phyloP scores from a whole-genome alignment of 1,140 invertebrate species.

The Habropoda laboriosa region DNA sequence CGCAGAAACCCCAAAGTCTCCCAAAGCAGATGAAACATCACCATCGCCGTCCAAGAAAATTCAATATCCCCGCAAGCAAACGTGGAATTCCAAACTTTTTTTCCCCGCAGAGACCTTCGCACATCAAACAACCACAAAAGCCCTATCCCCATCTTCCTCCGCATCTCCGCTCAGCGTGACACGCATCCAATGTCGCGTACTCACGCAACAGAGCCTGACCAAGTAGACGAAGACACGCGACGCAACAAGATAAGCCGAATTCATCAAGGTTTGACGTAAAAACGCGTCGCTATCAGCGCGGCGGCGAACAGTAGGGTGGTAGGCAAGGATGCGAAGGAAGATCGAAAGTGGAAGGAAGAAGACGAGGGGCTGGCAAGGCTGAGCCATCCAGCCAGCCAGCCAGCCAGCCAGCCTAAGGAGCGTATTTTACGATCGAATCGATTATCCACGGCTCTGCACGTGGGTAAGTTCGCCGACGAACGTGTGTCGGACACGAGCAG shows the following conservation, averaged over 20 bases:
- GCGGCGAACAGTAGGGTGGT: too few relatives aligned
- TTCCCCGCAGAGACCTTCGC: too few relatives aligned
- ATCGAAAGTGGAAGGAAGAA: slow-evolving; percentile 37
- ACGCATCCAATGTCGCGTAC: too few relatives aligned
- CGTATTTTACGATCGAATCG: slow-evolving; percentile 79
- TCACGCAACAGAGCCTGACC: too few relatives aligned
- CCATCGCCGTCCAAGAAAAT: too few relatives aligned
- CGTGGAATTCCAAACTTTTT: too few relatives aligned
- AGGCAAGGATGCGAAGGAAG: neutral
- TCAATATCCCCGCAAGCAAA: too few relatives aligned
- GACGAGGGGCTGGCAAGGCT: slow-evolving; percentile 25
- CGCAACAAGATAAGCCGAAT: neutral
- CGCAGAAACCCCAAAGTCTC: too few relatives aligned
- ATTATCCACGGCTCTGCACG: slow-evolving; percentile 76
- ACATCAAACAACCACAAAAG: too few relatives aligned
- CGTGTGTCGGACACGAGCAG: slow-evolving; percentile 69
- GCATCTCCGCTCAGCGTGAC: too few relatives aligned
- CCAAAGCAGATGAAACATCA: too few relatives aligned
- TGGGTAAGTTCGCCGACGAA: slow-evolving; percentile 73
- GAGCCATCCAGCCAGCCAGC: neutral
- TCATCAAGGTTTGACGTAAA: neutral
- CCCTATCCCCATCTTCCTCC: too few relatives aligned
- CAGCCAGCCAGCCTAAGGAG: slow-evolving; percentile 70
- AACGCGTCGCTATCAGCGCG: neutral
- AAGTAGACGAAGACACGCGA: neutral